phyloP scores from a whole-genome alignment of 1,140 invertebrate species.

The Temnothorax nylanderi region DNA sequence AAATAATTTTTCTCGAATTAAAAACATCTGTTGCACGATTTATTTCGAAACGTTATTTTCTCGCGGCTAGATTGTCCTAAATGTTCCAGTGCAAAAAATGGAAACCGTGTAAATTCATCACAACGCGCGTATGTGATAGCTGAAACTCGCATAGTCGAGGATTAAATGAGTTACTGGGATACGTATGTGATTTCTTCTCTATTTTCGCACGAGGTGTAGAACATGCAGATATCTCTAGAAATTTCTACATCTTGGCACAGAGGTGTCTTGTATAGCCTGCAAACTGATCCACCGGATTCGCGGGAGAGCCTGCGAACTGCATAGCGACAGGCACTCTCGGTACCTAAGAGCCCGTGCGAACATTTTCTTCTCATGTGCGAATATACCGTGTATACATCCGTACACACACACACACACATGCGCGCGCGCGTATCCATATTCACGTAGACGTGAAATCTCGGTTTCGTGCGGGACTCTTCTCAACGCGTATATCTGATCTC shows the following conservation, averaged over 20 bases:
- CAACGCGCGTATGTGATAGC: too few species aligned
- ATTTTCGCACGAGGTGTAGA: background rate
- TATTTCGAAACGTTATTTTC: background rate
- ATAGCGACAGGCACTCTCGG: constrained; percentile 58
- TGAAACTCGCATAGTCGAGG: background rate
- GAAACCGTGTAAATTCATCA: background rate
- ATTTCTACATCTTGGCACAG: background rate
- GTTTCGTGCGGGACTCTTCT: background rate
- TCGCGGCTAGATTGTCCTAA: background rate
- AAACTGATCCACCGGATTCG: constrained; percentile 54
- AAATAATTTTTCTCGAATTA: background rate
- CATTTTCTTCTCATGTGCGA: background rate
- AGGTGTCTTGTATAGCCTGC: constrained; percentile 39
- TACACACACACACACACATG: background rate
- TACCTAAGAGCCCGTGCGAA: constrained; percentile 48
- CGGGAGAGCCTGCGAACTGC: constrained; percentile 62
- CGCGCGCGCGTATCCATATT: background rate
- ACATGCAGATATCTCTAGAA: background rate
- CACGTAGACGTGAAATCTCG: constrained; percentile 65
- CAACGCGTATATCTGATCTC: constrained; percentile 20
- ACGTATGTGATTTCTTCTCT: background rate
- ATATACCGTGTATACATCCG: background rate
- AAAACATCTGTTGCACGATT: background rate
- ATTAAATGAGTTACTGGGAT: constrained; percentile 2
- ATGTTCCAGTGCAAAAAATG: background rate